phyloP scores from a whole-genome alignment of 1,140 invertebrate species.

The Drosophila neocordata region DNA sequence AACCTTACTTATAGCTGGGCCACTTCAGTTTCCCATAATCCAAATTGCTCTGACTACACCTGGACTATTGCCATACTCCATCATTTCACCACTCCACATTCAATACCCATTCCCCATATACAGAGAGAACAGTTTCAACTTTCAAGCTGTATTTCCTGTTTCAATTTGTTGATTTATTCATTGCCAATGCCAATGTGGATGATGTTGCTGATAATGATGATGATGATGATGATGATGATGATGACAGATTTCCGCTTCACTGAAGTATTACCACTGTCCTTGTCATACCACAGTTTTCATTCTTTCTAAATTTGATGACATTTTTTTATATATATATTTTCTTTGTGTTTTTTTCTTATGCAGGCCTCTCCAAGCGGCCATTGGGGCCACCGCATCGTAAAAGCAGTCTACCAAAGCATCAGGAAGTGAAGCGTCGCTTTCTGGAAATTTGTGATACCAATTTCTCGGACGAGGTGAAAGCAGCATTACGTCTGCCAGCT shows the following conservation, averaged over 20 bases:
- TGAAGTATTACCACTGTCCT: not conserved
- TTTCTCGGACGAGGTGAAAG: slow-evolving; percentile 81
- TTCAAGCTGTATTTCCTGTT: slow-evolving; percentile 69
- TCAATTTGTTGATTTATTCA: slow-evolving; percentile 68
- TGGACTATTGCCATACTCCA: not conserved
- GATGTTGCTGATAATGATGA: not conserved
- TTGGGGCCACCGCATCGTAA: slow-evolving; percentile 81
- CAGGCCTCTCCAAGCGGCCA: slow-evolving; percentile 81
- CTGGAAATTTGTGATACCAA: slow-evolving; percentile 83
- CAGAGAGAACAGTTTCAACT: slow-evolving; percentile 45
- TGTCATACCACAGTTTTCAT: not conserved
- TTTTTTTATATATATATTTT: not conserved
- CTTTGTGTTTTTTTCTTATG: not conserved
- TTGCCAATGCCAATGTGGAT: slow-evolving; percentile 40
- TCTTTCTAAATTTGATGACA: slow-evolving; percentile 1
- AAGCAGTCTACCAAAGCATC: slow-evolving; percentile 83
- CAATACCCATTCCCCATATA: no score
- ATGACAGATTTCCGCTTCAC: slow-evolving; percentile 47
- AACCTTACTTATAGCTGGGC: slow-evolving; percentile 39
- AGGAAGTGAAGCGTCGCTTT: slow-evolving; percentile 81
- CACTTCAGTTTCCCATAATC: slow-evolving; percentile 67
- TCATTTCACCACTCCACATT: no score
- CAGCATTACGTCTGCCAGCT: slow-evolving; percentile 87
- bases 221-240: not conserved
- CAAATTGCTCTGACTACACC: slow-evolving; percentile 53